phyloP scores from a whole-genome alignment of 2,888 invertebrate genomes.

The Hartigia nigra region DNA sequence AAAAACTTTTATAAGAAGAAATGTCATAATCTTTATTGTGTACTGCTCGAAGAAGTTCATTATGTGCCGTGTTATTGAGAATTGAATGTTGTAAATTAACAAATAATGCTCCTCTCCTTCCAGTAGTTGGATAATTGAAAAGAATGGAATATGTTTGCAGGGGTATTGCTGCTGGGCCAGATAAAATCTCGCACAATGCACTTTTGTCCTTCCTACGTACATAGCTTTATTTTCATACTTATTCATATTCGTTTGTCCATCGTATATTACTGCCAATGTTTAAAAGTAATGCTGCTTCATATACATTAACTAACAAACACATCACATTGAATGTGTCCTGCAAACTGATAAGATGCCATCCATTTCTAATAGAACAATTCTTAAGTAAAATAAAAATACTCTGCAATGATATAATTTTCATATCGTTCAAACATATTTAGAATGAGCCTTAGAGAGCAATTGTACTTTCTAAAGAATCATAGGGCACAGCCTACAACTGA shows the following conservation, averaged over 20 bases:
- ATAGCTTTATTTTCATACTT: constrained; percentile 27
- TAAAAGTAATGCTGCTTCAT: not conserved
- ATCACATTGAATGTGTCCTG: no score
- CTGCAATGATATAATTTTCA: not conserved
- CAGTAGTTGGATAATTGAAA: not conserved
- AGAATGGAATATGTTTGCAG: constrained; percentile 25
- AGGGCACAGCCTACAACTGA: not conserved
- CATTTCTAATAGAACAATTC: not conserved
- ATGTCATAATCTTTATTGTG: not conserved
- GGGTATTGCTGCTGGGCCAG: constrained; percentile 43
- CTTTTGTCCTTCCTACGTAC: constrained; percentile 46
- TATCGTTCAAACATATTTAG: not conserved
- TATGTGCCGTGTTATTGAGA: not conserved
- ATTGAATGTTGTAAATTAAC: not conserved
- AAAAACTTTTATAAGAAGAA: not conserved
- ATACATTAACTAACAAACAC: not conserved
- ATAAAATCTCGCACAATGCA: constrained; percentile 41
- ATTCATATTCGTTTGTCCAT: not conserved
- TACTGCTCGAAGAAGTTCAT: not conserved
- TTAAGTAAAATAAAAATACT: not conserved
- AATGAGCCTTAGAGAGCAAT: not conserved
- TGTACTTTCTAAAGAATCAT: not conserved
- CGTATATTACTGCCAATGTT: not conserved
- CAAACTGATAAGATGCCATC: not conserved
- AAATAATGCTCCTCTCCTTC: no score